Conservation (phyloP, 2,113 vertebrate genomes). For the Recurvirostra avosetta region DNA sequence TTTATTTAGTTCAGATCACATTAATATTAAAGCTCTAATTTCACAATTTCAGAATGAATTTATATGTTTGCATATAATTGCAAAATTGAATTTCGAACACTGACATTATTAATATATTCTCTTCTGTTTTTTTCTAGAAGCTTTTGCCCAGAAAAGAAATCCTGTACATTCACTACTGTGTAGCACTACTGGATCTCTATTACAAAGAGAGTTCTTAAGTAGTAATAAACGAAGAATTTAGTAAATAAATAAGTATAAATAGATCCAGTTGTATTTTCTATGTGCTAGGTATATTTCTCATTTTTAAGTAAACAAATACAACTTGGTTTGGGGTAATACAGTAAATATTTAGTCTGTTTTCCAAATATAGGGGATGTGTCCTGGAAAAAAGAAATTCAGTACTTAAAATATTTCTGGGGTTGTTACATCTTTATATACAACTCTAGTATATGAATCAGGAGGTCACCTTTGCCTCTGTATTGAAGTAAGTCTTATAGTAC, state of each 20-base stretch:
- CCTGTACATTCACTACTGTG: background rate
- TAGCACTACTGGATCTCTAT: background rate
- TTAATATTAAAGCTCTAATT: background rate
- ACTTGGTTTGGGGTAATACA: background rate
- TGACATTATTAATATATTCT: background rate
- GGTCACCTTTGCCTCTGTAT: background rate
- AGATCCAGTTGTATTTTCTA: background rate
- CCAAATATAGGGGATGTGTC: background rate
- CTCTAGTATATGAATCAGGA: background rate
- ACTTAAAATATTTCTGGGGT: background rate
- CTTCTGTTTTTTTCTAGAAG: background rate
- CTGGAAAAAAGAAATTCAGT: background rate
- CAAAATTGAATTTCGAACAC: background rate
- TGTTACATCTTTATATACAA: background rate
- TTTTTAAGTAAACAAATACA: background rate
- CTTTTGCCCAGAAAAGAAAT: background rate
- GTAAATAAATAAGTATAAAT: background rate
- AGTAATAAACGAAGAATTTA: background rate
- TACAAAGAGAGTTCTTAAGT: background rate
- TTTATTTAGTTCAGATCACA: background rate
- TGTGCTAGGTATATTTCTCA: background rate
- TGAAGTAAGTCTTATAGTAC: background rate
- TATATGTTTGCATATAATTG: background rate
- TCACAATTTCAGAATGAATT: background rate
- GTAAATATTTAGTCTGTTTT: background rate